Percentiles rank a stretch among this genome's conserved stretches.
Conservation (phyloP, 2,888 invertebrate genomes). For the Netelia virgata region DNA sequence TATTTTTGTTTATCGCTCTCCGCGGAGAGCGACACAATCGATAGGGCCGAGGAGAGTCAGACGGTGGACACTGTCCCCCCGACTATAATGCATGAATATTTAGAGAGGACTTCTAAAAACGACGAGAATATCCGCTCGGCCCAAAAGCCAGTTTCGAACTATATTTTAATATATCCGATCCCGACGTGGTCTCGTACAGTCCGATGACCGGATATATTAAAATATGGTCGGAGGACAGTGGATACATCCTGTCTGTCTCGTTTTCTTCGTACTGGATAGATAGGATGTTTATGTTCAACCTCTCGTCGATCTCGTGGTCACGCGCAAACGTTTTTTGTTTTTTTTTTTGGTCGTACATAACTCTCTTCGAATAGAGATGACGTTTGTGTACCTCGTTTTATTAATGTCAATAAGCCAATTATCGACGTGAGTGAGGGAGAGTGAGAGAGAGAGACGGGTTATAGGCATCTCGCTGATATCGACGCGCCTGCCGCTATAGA, state of each 20-base stretch:
- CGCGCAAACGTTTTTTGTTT: background rate
- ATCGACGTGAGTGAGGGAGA: conserved; percentile 70
- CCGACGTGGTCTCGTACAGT: background rate
- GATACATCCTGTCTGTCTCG: background rate
- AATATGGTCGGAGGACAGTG: no score
- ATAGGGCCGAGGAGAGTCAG: conserved; percentile 32
- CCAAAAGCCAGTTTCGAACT: conserved; percentile 29
- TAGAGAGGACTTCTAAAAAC: conserved; percentile 37
- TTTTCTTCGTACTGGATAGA: background rate
- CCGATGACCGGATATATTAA: background rate
- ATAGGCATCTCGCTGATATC: conserved; percentile 78
- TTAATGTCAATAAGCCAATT: conserved; percentile 83
- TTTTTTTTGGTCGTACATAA: conserved; percentile 64
- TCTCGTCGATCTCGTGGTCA: background rate
- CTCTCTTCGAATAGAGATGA: conserved; percentile 66
- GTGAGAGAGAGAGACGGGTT: conserved; percentile 45
- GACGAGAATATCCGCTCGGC: conserved; percentile 21
- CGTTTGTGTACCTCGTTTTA: conserved; percentile 78
- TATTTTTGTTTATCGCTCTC: conserved; percentile 17
- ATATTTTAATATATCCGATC: conserved; percentile 53
- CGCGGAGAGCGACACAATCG: conserved; percentile 22
- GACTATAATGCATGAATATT: conserved; percentile 57
- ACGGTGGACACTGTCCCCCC: conserved; percentile 37
- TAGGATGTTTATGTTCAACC: background rate
- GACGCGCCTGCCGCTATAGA: conserved; percentile 60